phyloP scores from a whole-genome alignment of 2,113 vertebrate genomes.

The Choloepus hoffmanni region DNA sequence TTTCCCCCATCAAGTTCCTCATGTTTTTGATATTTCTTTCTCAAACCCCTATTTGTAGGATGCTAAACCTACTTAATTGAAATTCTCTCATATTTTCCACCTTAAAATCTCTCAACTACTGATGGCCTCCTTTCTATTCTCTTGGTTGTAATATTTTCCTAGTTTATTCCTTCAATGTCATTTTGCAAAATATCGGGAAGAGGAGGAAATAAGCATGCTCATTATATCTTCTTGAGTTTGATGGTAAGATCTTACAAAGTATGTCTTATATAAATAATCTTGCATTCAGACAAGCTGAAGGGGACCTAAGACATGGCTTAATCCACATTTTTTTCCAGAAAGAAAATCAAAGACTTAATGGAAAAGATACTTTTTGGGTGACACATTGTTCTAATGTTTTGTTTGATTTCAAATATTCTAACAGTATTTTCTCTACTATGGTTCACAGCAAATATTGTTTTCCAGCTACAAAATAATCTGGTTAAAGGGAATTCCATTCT shows the following conservation, averaged over 20 bases:
- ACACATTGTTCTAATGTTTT: background rate
- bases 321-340: background rate
- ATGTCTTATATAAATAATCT: background rate
- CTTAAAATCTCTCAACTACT: background rate
- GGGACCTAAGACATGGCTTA: background rate
- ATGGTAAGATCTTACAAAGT: background rate
- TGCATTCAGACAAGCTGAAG: background rate
- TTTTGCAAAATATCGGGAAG: background rate
- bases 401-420: conserved; percentile 19
- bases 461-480: background rate
- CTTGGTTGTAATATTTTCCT: background rate
- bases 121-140: background rate
- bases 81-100: background rate
- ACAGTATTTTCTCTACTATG: background rate
- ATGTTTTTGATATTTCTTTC: background rate
- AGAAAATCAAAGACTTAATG: background rate
- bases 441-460: background rate
- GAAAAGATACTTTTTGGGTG: background rate
- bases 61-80: background rate
- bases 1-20: background rate
- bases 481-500: background rate
- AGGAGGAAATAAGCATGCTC: background rate
- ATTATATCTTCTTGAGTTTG: background rate
- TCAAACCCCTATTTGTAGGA: background rate
- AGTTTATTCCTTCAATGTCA: background rate